Evolutionary conservation across 2,113 vertebrate genomes (phyloP).

Genomic region (Brachionichthys hirsutus): DNA sequence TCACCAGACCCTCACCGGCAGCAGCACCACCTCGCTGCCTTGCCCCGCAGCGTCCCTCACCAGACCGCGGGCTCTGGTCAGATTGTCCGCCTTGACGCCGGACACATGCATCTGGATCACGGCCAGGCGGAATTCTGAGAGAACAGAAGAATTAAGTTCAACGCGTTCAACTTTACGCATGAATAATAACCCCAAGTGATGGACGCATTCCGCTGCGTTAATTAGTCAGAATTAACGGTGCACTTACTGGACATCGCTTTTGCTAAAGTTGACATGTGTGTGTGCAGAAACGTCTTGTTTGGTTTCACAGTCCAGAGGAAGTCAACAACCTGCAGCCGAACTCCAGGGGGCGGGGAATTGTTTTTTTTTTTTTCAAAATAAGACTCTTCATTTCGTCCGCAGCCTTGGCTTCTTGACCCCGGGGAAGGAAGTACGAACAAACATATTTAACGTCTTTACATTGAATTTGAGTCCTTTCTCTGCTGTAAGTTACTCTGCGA

Average conservation of each 20-base stretch:
- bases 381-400: not conserved
- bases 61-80: slow-evolving; percentile 80
- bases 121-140: slow-evolving; percentile 87
- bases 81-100: slow-evolving; percentile 86
- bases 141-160: not conserved
- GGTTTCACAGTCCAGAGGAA: not conserved
- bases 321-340: not conserved
- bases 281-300: not conserved
- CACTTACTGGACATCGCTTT: slow-evolving; percentile 78
- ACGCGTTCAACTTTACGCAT: too few relatives aligned
- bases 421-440: accelerated
- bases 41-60: slow-evolving; percentile 85
- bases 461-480: not conserved
- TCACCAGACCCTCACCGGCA: slow-evolving; percentile 97
- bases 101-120: slow-evolving; percentile 89
- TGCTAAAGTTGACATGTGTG: slow-evolving; percentile 54
- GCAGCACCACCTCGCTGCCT: slow-evolving; percentile 86
- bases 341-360: slow-evolving; percentile 8
- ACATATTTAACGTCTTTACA: too few relatives aligned
- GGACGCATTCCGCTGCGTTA: too few relatives aligned
- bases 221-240: not conserved
- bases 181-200: too few relatives aligned
- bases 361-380: slow-evolving; percentile 54
- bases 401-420: not conserved
- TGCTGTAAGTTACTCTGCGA: not conserved